A percentile compares a stretch with the other conserved stretches of the same genome.
Conservation (phyloP, 2,888 invertebrate species). For the Pristionchus exspectatus region DNA sequence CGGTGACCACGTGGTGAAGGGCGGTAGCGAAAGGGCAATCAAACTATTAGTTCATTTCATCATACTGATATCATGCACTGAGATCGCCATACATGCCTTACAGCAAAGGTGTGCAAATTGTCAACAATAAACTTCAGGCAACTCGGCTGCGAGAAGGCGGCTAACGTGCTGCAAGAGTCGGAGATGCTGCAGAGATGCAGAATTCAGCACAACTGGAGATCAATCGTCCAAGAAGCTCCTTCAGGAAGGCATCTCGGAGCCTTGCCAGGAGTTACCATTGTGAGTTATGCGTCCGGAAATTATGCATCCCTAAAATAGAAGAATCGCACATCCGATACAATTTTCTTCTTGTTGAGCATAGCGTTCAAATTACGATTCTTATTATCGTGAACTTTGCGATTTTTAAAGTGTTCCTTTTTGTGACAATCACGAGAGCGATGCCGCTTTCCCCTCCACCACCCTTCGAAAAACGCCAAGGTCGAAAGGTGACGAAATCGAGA, state of each 20-base stretch:
- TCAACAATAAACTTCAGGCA: conserved; percentile 61
- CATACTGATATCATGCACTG: background rate
- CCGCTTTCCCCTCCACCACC: background rate
- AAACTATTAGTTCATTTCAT: background rate
- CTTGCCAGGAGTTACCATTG: conserved; percentile 65
- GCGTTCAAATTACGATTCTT: background rate
- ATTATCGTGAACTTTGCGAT: background rate
- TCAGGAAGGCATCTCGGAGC: conserved; percentile 69
- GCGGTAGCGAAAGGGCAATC: background rate
- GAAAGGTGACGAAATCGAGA: background rate
- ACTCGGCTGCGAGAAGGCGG: conserved; percentile 73
- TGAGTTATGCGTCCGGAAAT: background rate
- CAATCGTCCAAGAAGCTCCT: conserved; percentile 68
- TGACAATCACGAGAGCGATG: background rate
- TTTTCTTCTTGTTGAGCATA: background rate
- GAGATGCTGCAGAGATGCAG: conserved; percentile 61
- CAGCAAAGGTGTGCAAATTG: no score
- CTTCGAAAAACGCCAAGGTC: conserved; percentile 19
- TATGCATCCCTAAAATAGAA: no score
- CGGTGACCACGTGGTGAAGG: conserved; percentile 4
- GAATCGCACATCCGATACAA: no score
- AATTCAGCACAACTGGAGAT: conserved; percentile 68
- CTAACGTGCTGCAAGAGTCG: conserved; percentile 67
- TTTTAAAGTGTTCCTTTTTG: background rate
- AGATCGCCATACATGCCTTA: background rate